Evolutionary conservation across 2,888 invertebrate species (phyloP).

Genomic region (Gortyna flavago): DNA sequence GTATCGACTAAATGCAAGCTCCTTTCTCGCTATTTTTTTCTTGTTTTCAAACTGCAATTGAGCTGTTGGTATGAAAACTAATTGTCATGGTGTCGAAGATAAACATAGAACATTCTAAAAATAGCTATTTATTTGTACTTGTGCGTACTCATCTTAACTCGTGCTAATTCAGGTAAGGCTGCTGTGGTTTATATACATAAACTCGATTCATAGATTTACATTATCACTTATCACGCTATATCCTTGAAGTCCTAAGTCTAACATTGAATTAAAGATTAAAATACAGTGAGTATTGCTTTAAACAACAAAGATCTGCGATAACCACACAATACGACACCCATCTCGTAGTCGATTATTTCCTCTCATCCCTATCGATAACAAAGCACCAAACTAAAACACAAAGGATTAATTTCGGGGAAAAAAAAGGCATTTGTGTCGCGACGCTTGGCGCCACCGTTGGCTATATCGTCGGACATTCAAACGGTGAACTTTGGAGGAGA

Average conservation of each 20-base stretch:
- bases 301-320: neutral
- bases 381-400: conserved; percentile 46
- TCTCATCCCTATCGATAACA: conserved; percentile 12
- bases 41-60: neutral
- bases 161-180: neutral
- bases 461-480: conserved; percentile 41
- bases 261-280: neutral
- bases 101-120: neutral
- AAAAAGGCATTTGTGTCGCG: conserved; percentile 62
- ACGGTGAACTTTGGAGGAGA: conserved; percentile 21
- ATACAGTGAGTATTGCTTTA: neutral
- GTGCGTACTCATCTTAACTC: neutral
- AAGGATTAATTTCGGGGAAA: conserved; percentile 52
- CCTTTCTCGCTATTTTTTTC: neutral
- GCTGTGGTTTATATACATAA: neutral
- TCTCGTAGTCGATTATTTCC: neutral
- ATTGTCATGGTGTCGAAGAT: neutral
- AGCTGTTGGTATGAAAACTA: neutral
- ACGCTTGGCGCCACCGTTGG: conserved; percentile 55
- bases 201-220: neutral
- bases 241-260: neutral
- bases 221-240: neutral
- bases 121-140: neutral
- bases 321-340: neutral
- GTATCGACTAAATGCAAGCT: neutral